Base-by-base conservation (phyloP, 1,140 invertebrate genomes). In the Panagrolaimus sp. region DNA sequence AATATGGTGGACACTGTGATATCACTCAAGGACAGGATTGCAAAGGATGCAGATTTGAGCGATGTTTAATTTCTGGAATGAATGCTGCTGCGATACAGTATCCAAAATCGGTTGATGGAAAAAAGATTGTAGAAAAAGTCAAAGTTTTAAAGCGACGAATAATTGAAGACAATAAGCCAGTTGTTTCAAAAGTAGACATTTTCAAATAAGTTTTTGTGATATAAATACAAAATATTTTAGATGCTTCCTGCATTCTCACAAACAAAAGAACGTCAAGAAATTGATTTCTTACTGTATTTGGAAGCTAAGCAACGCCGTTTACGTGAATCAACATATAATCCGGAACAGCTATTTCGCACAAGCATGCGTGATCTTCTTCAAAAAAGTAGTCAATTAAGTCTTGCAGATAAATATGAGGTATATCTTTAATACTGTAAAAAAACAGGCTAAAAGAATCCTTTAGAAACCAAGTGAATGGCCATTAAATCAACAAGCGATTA, bases 381-480 rank as follows among this genome's bases (percentile, higher is more conserved):
- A 11, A 57, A 57, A 57, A 20, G 20, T 11, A 57, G 51, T 25
- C 20, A 57, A 20, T 27, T 57, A 11, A 23, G 20, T 8, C 20
- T 57, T 11, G 51, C 51, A n/a, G 51, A 57, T 57, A 57, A 57
- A 57, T 57, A 57, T 16, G 20, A 20, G 51, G 51, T 57, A n/a
- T n/a, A n/a, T n/a, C n/a, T n/a, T n/a, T 57, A 11, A 16, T 16
- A 25, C 5, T 57, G n/a, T 11, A 51, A 13, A 11, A 57, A 38
- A 57, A 57, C n/a, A n/a, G n/a, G 11, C 20, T 57, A 20, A 57
- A 11, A 0, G 51, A 20, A 20, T 20, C 20, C 20, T 57, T 16
- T 27, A 57, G 51, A 57, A 57, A 16, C 51, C 51, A 11, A 20
- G 20, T 27, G 20, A 57, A 27, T 57, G 51, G 51, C 51, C 51